These are phyloP conservation scores for Calyptommatus sinebrachiatus DNA, from an alignment of 2,113 vertebrate genomes.

Conservation along the genomic window DNA sequence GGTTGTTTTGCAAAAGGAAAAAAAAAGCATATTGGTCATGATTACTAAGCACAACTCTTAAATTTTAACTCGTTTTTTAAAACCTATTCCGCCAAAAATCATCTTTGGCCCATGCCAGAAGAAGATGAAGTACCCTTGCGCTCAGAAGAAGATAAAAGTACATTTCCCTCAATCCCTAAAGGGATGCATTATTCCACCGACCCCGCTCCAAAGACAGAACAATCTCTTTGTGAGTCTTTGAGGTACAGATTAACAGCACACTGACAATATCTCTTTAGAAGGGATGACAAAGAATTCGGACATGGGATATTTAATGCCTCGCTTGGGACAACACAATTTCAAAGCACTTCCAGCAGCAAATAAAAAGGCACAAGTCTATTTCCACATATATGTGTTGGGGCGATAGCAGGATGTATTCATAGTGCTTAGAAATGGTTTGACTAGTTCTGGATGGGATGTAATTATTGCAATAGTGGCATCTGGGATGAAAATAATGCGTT, in stretches of 20 bases:
- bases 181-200: not conserved
- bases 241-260: not conserved
- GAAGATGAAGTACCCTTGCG: not conserved
- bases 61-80: not conserved
- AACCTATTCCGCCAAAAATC: not conserved
- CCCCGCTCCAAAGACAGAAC: not conserved
- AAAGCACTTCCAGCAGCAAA: not conserved
- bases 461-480: no score
- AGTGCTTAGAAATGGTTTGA: not conserved
- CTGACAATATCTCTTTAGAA: not conserved
- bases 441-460: no score
- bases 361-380: no score
- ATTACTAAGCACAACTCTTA: not conserved
- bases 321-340: not conserved
- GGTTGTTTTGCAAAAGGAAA: no score
- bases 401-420: not conserved
- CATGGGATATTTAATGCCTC: not conserved
- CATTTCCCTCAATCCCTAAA: not conserved
- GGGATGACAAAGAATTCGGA: not conserved
- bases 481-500: no score
- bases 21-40: no score
- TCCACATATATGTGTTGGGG: no score
- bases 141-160: not conserved
- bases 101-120: not conserved
- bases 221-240: not conserved